Percentiles rank a stretch among this genome's conserved stretches.
Conservation (phyloP, 2,888 invertebrate species). For the Caradrina clavipalpis region DNA sequence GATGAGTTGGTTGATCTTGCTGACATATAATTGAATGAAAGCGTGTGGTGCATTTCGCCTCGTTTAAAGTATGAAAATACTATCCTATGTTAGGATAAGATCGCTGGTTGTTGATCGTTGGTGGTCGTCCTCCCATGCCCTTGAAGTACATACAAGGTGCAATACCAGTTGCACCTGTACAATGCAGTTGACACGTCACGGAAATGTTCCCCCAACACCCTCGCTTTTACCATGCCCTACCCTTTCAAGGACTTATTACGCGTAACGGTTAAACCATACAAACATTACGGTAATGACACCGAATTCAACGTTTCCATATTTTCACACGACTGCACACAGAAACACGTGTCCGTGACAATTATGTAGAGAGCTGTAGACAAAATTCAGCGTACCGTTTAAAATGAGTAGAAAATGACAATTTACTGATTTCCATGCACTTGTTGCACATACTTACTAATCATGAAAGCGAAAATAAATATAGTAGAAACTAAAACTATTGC, state of each 20-base stretch:
- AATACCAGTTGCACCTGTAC: conserved; percentile 8
- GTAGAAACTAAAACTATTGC: not conserved
- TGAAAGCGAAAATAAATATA: conserved; percentile 1
- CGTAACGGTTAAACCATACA: conserved; percentile 12
- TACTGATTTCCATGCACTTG: conserved; percentile 2
- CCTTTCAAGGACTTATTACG: conserved; percentile 1
- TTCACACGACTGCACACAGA: conserved; percentile 56
- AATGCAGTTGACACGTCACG: not conserved
- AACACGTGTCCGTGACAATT: conserved; percentile 40
- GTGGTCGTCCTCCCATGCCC: not conserved
- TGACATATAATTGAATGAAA: not conserved
- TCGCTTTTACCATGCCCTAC: not conserved
- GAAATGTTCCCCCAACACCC: conserved; percentile 12
- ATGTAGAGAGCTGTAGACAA: conserved; percentile 40
- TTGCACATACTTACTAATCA: not conserved
- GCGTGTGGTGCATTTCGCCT: not conserved
- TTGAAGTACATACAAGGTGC: not conserved
- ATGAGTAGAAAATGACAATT: conserved; percentile 35
- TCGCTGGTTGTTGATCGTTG: not conserved
- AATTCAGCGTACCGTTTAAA: conserved; percentile 38
- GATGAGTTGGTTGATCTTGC: not conserved
- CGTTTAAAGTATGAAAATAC: not conserved
- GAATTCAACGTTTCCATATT: conserved; percentile 41
- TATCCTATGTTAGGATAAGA: not conserved
- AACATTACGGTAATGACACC: conserved; percentile 28